A percentile compares a stretch with the other conserved stretches of the same genome.
Evolutionary conservation across 2,113 vertebrate species (phyloP).

Genomic region (Trachemys scripta): DNA sequence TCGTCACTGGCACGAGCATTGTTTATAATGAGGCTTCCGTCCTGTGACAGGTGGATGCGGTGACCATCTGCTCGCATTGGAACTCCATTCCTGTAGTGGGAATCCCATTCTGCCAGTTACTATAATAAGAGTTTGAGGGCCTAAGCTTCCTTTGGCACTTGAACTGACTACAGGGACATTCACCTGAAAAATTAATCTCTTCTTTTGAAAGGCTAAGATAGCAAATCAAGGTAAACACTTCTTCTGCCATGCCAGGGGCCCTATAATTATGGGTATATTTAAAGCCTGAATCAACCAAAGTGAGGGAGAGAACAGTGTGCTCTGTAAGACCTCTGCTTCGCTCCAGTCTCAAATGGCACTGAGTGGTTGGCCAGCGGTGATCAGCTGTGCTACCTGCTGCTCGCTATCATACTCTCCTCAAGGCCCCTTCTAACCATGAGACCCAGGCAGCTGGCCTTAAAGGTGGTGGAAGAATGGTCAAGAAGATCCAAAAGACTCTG

Average conservation of each 20-base stretch:
- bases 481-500: neutral
- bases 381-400: neutral
- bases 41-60: slow-evolving; percentile 82
- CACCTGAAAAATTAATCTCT: too few species aligned
- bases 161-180: too few species aligned
- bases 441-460: too few species aligned
- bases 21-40: slow-evolving; percentile 89
- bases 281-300: neutral
- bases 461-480: neutral
- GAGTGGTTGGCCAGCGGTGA: slow-evolving; percentile 28
- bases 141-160: neutral
- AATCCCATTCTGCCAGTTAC: neutral
- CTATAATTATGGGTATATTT: neutral
- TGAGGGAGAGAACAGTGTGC: slow-evolving; percentile 21
- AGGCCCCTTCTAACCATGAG: too few species aligned
- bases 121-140: neutral
- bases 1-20: slow-evolving; percentile 84
- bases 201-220: neutral
- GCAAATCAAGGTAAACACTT: neutral
- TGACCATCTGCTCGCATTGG: slow-evolving; percentile 85
- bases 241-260: neutral
- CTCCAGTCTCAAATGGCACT: neutral
- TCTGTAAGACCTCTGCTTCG: neutral
- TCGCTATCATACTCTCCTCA: neutral
- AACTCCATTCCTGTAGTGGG: slow-evolving; percentile 86